These are phyloP conservation scores for Caligus rogercresseyi DNA, from an alignment of 1,140 invertebrate genomes.

Conservation along the genomic window DNA sequence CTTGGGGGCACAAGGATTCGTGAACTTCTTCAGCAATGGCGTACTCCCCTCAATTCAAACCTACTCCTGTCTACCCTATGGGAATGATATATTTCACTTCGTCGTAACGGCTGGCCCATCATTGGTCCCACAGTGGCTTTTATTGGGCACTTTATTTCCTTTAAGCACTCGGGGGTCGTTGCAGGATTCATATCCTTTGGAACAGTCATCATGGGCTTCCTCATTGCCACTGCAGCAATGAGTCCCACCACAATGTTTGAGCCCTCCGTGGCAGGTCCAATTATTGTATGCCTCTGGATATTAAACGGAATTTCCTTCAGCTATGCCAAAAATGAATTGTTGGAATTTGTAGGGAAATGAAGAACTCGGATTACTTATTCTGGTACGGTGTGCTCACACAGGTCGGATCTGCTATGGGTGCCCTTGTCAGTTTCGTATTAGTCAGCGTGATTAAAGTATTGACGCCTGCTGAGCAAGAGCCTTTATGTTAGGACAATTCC, in stretches of 20 bases:
- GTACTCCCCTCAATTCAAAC: conserved; percentile 64
- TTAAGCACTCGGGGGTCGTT: conserved; percentile 38
- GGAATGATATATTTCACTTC: conserved; percentile 58
- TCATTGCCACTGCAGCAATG: conserved; percentile 51
- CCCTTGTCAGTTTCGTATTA: conserved; percentile 48
- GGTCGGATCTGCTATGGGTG: conserved; percentile 54
- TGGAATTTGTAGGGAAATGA: conserved; percentile 39
- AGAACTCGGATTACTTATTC: conserved; percentile 38
- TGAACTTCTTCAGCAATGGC: conserved; percentile 50
- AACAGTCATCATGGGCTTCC: conserved; percentile 41
- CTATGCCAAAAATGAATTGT: conserved; percentile 61
- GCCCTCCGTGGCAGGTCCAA: conserved; percentile 36
- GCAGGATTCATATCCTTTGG: conserved; percentile 35
- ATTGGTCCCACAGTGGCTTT: conserved; percentile 66
- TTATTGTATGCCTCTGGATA: conserved; percentile 59
- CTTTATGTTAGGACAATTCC: no score
- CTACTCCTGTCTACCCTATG: conserved; percentile 72
- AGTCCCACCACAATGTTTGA: conserved; percentile 49
- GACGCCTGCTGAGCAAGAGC: no score
- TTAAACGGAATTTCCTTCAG: conserved; percentile 45
- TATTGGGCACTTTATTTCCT: conserved; percentile 49
- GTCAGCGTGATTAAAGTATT: conserved; percentile 50
- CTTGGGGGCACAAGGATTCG: no score
- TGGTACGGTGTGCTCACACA: conserved; percentile 59
- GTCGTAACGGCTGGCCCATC: conserved; percentile 57